Conservation (phyloP, 2,113 vertebrate genomes). For the Myotis davidii region DNA sequence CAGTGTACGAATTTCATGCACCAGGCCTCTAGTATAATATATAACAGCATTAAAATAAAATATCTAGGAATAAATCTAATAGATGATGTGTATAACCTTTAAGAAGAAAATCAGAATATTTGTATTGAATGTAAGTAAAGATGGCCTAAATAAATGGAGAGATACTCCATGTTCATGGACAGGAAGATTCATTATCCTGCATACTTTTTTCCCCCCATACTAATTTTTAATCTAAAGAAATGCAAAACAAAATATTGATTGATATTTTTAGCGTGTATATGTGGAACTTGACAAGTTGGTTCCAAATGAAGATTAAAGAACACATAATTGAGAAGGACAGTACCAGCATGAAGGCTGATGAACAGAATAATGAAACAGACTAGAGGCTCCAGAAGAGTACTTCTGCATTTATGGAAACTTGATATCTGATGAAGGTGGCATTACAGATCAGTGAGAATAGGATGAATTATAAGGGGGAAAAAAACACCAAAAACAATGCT, state of each 20-base stretch:
- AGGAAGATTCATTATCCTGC: not conserved
- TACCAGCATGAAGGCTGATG: not conserved
- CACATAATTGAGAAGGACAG: not conserved
- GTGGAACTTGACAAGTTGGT: not conserved
- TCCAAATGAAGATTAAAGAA: not conserved
- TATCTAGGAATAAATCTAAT: not conserved
- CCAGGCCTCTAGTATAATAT: too few species aligned
- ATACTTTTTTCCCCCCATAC: not conserved
- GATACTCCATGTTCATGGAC: not conserved
- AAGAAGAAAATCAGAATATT: conserved; percentile 28
- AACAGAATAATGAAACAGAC: not conserved
- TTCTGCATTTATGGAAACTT: not conserved
- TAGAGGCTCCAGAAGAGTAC: not conserved
- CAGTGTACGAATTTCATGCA: too few species aligned
- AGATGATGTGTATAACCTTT: not conserved
- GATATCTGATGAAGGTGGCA: not conserved
- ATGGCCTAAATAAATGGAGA: not conserved
- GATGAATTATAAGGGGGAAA: not conserved
- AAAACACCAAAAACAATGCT: not conserved
- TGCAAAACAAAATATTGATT: not conserved
- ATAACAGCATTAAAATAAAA: not conserved
- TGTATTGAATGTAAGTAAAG: conserved; percentile 16
- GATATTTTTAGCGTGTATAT: not conserved
- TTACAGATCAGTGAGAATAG: not conserved
- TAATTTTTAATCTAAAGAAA: conserved; percentile 40